Percentiles rank a stretch among this genome's conserved stretches.
Evolutionary conservation across 1,140 invertebrate genomes (phyloP).

Genomic region (Ericerus pela): DNA sequence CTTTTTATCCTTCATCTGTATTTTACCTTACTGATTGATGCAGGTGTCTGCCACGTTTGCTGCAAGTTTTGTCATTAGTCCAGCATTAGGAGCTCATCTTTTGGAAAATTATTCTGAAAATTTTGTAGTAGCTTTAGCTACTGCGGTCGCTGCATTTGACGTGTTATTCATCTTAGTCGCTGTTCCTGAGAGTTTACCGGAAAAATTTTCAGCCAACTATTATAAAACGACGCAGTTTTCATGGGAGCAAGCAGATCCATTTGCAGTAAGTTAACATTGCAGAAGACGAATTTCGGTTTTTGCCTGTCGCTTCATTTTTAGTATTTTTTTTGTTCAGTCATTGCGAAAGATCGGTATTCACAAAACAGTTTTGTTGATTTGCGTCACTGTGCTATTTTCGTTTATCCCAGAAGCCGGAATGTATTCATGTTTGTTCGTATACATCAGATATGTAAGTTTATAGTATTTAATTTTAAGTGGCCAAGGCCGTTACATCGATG

Average conservation of each 20-base stretch:
- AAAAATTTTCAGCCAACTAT: slow-evolving; percentile 54
- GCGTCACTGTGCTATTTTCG: slow-evolving; percentile 91
- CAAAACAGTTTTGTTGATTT: slow-evolving; percentile 88
- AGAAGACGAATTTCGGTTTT: not conserved
- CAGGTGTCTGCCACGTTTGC: slow-evolving; percentile 94
- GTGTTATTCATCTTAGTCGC: slow-evolving; percentile 96
- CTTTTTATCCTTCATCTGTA: too few species aligned
- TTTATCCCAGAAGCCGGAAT: slow-evolving; percentile 97
- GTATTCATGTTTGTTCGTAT: slow-evolving; percentile 99
- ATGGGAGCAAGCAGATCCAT: slow-evolving; percentile 96
- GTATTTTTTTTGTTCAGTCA: slow-evolving; percentile 40
- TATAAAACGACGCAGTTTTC: slow-evolving; percentile 71
- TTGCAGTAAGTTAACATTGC: slow-evolving; percentile 46
- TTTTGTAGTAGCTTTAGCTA: slow-evolving; percentile 89
- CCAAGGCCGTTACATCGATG: too few species aligned
- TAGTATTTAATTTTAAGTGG: not conserved
- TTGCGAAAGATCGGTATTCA: slow-evolving; percentile 87
- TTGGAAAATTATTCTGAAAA: slow-evolving; percentile 80
- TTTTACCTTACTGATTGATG: slow-evolving; percentile 9
- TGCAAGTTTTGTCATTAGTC: slow-evolving; percentile 93
- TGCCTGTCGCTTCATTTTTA: not conserved
- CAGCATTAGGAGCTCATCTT: slow-evolving; percentile 86
- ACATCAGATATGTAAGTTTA: slow-evolving; percentile 71
- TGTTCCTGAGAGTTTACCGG: slow-evolving; percentile 93
- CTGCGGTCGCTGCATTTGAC: slow-evolving; percentile 86